These are phyloP conservation scores for Xerus inauris DNA, from an alignment of 2,113 vertebrate genomes.

Conservation along the genomic window DNA sequence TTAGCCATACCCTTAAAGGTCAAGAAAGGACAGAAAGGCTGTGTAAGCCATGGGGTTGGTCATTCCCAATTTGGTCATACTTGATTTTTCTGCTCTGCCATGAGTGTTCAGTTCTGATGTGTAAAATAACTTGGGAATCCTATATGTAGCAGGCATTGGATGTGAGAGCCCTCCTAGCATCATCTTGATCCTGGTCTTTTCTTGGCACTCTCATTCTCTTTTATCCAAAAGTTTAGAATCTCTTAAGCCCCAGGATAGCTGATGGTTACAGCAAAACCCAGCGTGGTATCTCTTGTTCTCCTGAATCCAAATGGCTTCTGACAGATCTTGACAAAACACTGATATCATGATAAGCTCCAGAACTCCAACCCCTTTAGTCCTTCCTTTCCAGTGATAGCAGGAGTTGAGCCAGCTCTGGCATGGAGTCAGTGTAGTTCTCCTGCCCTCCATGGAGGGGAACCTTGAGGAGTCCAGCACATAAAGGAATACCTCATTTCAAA, in stretches of 20 bases:
- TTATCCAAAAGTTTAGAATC: background rate
- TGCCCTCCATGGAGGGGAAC: background rate
- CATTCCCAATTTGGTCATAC: background rate
- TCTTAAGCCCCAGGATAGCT: background rate
- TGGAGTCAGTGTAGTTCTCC: background rate
- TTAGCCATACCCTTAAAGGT: background rate
- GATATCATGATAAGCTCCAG: background rate
- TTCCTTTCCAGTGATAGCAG: background rate
- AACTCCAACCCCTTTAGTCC: no score
- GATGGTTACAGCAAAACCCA: background rate
- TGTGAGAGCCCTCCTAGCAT: background rate
- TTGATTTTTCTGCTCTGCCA: background rate
- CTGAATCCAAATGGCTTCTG: background rate
- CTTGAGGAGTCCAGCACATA: background rate
- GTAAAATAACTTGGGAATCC: background rate
- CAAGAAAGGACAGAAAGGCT: rapidly evolving
- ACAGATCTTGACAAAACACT: background rate
- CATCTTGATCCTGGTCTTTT: background rate
- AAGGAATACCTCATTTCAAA: background rate
- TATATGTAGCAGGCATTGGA: background rate
- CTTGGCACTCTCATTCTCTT: background rate
- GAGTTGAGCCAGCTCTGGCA: background rate
- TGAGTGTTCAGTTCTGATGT: background rate
- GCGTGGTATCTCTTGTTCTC: background rate
- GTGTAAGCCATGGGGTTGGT: background rate